Percentiles rank a stretch among this genome's conserved stretches.
phyloP scores from a whole-genome alignment of 30 jellyfish, hydroid and myxozoan genomes.

The Nemopilema nomurai region DNA sequence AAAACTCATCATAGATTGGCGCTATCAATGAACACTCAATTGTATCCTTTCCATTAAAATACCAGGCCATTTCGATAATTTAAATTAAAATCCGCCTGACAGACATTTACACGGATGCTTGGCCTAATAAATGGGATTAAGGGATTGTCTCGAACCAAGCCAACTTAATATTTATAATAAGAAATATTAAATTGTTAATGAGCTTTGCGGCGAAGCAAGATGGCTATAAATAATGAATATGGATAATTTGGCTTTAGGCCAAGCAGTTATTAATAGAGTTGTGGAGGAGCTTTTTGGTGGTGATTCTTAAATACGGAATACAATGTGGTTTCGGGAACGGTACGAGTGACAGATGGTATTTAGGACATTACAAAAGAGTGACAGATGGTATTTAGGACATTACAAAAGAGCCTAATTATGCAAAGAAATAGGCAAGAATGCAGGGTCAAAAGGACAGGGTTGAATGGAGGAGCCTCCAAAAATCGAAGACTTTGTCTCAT shows the following conservation, averaged over 20 bases:
- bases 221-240: no score
- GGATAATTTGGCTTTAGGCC: background rate
- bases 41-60: no score
- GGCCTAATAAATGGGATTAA: background rate
- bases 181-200: background rate
- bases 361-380: no score
- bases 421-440: no score
- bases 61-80: background rate
- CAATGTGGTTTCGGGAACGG: background rate
- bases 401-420: no score
- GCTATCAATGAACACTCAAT: no score
- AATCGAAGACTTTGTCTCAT: no score
- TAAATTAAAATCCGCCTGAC: background rate
- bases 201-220: background rate
- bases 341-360: no score
- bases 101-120: background rate
- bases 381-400: no score
- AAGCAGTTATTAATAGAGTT: background rate
- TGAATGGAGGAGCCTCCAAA: no score
- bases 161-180: background rate
- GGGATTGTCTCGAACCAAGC: background rate
- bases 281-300: background rate
- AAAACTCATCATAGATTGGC: no score
- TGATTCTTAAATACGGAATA: background rate
- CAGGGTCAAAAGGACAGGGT: no score